These are phyloP conservation scores for Tragelaphus eurycerus DNA, from an alignment of 2,797 vertebrate genomes.

Conservation along the genomic window DNA sequence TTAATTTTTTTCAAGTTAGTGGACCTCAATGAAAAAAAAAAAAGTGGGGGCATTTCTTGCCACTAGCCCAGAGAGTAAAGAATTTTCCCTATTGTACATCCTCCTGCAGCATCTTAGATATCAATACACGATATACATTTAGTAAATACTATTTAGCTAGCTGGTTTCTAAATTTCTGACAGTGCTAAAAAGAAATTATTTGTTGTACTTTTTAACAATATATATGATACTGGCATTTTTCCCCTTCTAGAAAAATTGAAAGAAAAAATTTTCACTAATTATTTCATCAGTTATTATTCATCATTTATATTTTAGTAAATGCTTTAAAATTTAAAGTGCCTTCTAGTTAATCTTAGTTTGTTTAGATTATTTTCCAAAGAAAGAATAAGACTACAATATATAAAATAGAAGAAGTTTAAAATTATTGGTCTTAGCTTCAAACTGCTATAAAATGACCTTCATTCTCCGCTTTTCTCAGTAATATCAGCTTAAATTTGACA, in stretches of 20 bases:
- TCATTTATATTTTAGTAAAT: conserved; percentile 9
- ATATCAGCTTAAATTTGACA: not conserved
- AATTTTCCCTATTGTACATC: not conserved
- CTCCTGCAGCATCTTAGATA: not conserved
- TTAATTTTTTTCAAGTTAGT: not conserved
- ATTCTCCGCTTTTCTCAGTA: not conserved
- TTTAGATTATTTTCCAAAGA: conserved; percentile 38
- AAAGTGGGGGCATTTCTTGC: not conserved
- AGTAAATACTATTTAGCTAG: not conserved
- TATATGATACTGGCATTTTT: not conserved
- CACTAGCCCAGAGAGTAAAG: not conserved
- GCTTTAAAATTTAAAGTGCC: not conserved
- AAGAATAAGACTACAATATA: not conserved
- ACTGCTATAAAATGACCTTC: not conserved
- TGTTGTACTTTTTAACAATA: not conserved
- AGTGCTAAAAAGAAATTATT: not conserved
- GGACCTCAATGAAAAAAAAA: not conserved
- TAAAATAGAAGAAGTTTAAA: not conserved
- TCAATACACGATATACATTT: not conserved
- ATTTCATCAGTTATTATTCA: not conserved
- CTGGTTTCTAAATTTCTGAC: not conserved
- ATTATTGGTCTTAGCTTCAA: not conserved
- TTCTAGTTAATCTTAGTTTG: not conserved
- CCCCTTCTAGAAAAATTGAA: conserved; percentile 15
- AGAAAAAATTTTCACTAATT: not conserved